phyloP scores from a whole-genome alignment of 2,797 vertebrate species.

The Xyrichtys novacula region DNA sequence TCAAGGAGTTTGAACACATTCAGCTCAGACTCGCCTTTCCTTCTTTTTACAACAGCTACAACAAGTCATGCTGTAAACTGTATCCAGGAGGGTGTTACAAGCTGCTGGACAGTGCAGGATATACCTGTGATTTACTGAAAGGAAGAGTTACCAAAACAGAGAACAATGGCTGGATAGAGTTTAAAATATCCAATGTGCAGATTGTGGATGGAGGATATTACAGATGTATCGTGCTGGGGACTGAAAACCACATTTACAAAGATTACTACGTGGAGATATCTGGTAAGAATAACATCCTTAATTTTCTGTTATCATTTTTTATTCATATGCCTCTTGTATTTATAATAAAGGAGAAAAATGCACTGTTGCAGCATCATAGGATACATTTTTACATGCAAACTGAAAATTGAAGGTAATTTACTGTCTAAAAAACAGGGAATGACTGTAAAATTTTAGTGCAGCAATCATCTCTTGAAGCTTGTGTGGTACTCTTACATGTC shows the following conservation, averaged over 20 bases:
- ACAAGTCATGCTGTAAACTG: constrained; percentile 78
- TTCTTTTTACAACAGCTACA: constrained; percentile 61
- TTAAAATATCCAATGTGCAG: constrained; percentile 71
- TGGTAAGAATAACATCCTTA: constrained; percentile 67
- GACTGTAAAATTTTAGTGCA: not conserved
- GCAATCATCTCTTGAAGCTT: not conserved
- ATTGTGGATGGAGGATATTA: constrained; percentile 76
- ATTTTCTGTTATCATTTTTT: constrained; percentile 2
- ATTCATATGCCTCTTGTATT: not conserved
- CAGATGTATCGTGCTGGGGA: constrained; percentile 68
- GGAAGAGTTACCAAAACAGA: constrained; percentile 69
- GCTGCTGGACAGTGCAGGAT: constrained; percentile 74
- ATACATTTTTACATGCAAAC: constrained; percentile 1
- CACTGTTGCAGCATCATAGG: not conserved
- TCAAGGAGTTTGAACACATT: constrained; percentile 58
- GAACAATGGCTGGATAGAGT: constrained; percentile 67
- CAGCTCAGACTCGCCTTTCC: constrained; percentile 68
- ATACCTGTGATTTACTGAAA: constrained; percentile 48
- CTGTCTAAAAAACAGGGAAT: not conserved
- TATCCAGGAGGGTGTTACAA: constrained; percentile 44
- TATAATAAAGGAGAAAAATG: not conserved
- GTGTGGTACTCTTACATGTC: constrained; percentile 15
- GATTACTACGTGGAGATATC: constrained; percentile 67
- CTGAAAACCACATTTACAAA: constrained; percentile 47
- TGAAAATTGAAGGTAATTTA: not conserved